Evolutionary conservation across 2,888 invertebrate species (phyloP), one percentile per base, ranked within the genome.

Genomic region (Rhaphigaster nebulosa): DNA sequence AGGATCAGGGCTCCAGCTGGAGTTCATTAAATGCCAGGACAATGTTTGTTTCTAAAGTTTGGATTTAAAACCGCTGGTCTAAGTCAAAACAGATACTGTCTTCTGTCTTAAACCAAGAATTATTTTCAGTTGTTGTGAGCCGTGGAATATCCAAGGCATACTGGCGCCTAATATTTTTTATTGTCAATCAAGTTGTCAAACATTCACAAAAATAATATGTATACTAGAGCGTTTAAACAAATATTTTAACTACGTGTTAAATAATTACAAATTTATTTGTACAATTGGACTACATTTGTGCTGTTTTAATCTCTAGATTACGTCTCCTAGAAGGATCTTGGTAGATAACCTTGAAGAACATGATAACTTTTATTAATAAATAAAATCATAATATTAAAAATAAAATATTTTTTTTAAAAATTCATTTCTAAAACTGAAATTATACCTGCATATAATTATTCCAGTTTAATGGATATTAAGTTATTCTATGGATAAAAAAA

Each of bases 291-390:
- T 70, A 70, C 15, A 70, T 70, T 70, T 70, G 34, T 70, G 70
- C 34, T 70, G 29, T 29, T 70, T 70, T 70, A 70, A 70, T 70
- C 70, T 70, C 13, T 70, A 70, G 29, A 34, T 70, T 70, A 70
- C 70, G 70, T 18, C 29, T 70, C 34, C 29, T 18, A 34, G 18
- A 70, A 70, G 70, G 70, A 70, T 70, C 70, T 70, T 34, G 5
- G 4, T 1, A 70, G 70, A 70, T 70, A 70, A 34, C 70, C 70
- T 70, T 70, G 70, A 70, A 70, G 13, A 34, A 18, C 15, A 34
- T 70, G 70, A 70, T 70, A 70, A 70, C 70, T 34, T 34, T 70
- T 70, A 34, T 70, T 70, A 70, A 70, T 70, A 70, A 70, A 70
- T 34, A 70, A 70, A 70, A 70, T 70, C n/a, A 70, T 29, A 5